These are phyloP conservation scores for Portunus trituberculatus DNA, from an alignment of 1,140 invertebrate species.

Conservation along the genomic window DNA sequence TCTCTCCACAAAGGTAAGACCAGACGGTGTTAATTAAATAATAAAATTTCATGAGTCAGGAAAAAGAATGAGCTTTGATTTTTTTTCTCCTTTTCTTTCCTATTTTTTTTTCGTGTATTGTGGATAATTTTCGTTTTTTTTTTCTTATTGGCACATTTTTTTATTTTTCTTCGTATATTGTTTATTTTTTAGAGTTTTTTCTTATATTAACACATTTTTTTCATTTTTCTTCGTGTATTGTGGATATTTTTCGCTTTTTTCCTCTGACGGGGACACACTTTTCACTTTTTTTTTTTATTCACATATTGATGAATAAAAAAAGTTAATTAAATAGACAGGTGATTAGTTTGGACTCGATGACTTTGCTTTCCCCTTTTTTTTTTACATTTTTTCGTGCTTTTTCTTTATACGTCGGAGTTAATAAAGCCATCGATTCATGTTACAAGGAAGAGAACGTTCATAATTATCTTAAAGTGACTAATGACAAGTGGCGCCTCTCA, in stretches of 20 bases:
- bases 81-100: not conserved
- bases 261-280: not conserved
- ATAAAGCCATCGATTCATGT: not conserved
- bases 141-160: not conserved
- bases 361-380: too few species aligned
- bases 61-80: not conserved
- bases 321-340: not conserved
- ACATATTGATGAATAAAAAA: not conserved
- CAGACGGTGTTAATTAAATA: not conserved
- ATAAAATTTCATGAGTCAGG: constrained; percentile 12
- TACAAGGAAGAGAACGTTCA: not conserved
- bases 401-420: not conserved
- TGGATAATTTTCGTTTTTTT: not conserved
- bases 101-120: too few species aligned
- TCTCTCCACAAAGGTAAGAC: not conserved
- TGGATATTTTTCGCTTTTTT: not conserved
- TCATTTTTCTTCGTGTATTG: not conserved
- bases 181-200: too few species aligned
- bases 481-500: not conserved
- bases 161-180: too few species aligned
- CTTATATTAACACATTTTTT: not conserved
- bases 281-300: not conserved
- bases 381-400: too few species aligned
- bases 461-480: not conserved
- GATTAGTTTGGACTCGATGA: not conserved